Evolutionary conservation across 2,113 vertebrate genomes (phyloP).

Genomic region (Elaphurus davidianus): DNA sequence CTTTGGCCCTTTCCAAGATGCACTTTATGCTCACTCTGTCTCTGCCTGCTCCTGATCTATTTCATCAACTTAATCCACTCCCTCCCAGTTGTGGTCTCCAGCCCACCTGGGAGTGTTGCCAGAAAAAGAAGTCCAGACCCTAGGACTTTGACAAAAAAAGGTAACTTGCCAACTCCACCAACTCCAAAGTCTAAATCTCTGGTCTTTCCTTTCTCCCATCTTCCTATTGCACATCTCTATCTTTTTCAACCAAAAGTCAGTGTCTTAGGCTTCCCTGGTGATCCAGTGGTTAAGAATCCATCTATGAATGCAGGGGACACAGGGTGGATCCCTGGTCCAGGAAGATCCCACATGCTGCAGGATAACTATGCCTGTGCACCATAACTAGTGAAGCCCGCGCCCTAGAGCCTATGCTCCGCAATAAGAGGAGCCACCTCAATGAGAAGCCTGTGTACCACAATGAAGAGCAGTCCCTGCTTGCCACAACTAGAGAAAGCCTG

Average conservation of each 20-base stretch:
- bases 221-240: background rate
- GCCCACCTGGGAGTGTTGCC: background rate
- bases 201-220: background rate
- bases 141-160: background rate
- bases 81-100: background rate
- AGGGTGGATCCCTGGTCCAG: background rate
- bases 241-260: background rate
- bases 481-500: background rate
- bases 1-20: background rate
- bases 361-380: background rate
- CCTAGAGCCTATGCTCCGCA: background rate
- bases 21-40: background rate
- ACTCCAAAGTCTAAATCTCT: background rate
- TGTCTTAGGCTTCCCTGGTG: background rate
- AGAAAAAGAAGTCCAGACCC: background rate
- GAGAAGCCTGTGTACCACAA: background rate
- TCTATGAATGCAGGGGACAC: background rate
- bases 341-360: background rate
- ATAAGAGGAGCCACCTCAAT: background rate
- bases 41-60: background rate
- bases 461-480: background rate
- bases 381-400: fast-evolving
- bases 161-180: background rate
- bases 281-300: background rate
- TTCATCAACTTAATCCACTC: background rate